Base-by-base conservation (phyloP, 2,888 invertebrate genomes). In the Patella depressa region DNA sequence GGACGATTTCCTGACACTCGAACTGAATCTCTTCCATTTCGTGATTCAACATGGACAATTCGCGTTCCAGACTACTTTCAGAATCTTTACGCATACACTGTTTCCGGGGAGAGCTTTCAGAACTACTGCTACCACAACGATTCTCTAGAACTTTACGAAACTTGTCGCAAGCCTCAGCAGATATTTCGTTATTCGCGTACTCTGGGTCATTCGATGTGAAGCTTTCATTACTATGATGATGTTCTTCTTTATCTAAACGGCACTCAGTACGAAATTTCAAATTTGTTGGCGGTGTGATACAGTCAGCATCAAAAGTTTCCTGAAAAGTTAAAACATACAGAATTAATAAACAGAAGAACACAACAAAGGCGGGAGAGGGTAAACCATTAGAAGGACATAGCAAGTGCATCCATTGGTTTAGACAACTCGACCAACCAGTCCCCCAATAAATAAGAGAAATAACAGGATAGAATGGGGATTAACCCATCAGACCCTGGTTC, bases 1-100 rank as follows among this genome's bases (percentile, higher is more conserved):
- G 88, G 75, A 92, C 90, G 79, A 93, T 88, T 75, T 91, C 88
- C 82, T 92, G 91, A 87, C 93, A 93, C 82, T 93, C 93, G 34
- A 76, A 85, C 71, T 71, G 72, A 80, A 94, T 94, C 78, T 92
- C 93, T 85, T 94, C 93, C 93, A 94, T 94, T 85, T 94, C 93
- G 80, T 92, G 90, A 84, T 94, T 93, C 73, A 94, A 90, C 83
- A 93, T 91, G 45, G 93, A 93, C 80, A 94, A 92, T 88, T 94
- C 94, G 73, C 92, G 90, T 85, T 93, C 93, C 53, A 93, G 85
- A 85, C 89, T 90, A 79, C 87, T 87, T 75, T 88, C 89, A 24
- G 90, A 90, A 80, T 87, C 85, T 78, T 85, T 88, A 77, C 86
- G 82, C 53, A 78, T 83, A 24, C 69, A 75, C 69, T 79, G 78